Evolutionary conservation across 2,888 invertebrate species (phyloP).

Genomic region (Mesorhabditis spiculigera): DNA sequence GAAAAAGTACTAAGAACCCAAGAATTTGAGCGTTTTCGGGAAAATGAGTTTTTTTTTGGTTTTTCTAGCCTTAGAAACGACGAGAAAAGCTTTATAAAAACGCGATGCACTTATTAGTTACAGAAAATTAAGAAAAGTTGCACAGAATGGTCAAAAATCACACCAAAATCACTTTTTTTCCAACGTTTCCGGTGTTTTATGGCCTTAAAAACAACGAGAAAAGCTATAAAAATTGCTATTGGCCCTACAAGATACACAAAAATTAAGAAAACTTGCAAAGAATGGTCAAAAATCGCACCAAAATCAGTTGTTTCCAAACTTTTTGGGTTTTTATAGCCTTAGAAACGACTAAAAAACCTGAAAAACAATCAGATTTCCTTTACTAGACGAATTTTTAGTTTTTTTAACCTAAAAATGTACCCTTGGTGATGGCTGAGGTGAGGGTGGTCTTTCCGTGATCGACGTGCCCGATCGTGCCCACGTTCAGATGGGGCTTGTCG

Average conservation of each 20-base stretch:
- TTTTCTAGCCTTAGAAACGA: too few relatives aligned
- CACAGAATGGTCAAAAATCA: too few relatives aligned
- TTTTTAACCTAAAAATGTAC: constrained; percentile 27
- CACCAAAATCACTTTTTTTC: too few relatives aligned
- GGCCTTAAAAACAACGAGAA: neutral
- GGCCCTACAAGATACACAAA: too few relatives aligned
- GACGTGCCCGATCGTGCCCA: constrained; percentile 68
- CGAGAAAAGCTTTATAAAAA: too few relatives aligned
- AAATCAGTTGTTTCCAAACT: neutral
- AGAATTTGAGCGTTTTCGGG: too few relatives aligned
- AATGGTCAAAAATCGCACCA: constrained; percentile 8
- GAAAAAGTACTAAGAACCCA: too few relatives aligned
- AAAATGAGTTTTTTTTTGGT: too few relatives aligned
- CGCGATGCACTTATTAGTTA: too few relatives aligned
- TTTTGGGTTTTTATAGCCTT: neutral
- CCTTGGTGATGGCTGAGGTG: constrained; percentile 67
- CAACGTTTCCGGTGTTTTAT: neutral
- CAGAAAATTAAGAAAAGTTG: too few relatives aligned
- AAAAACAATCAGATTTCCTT: neutral
- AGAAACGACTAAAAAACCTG: neutral
- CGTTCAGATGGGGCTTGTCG: constrained; percentile 63
- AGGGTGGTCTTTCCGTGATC: constrained; percentile 69
- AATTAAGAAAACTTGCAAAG: neutral
- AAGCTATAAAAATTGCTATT: neutral
- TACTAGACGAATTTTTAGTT: neutral